Percentiles rank a stretch among this genome's conserved stretches.
Conservation (phyloP, 1,140 invertebrate genomes). For the Bradynema listronoti region DNA sequence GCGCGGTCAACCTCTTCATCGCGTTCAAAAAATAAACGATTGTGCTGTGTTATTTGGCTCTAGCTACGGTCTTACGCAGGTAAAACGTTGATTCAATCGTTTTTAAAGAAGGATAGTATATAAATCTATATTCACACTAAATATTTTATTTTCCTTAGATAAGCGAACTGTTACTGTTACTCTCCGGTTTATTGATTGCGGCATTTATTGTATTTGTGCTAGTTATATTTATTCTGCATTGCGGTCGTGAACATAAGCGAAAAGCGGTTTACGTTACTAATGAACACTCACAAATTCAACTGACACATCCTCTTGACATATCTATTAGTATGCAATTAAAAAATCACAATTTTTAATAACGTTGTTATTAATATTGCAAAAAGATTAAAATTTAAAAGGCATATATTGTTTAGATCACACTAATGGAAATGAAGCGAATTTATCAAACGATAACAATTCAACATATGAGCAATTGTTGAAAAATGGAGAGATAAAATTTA, state of each 20-base stretch:
- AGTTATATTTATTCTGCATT: conserved; percentile 40
- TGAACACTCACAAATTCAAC: conserved; percentile 35
- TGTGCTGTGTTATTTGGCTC: conserved; percentile 53
- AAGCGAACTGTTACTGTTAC: conserved; percentile 44
- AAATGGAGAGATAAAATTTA: too few species aligned
- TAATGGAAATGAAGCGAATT: too few species aligned
- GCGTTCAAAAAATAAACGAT: conserved; percentile 50
- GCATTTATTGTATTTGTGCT: conserved; percentile 38
- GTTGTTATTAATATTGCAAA: too few species aligned
- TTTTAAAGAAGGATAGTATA: neutral
- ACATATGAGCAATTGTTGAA: too few species aligned
- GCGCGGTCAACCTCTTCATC: conserved; percentile 35
- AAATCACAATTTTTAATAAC: too few species aligned
- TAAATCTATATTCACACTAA: too few species aligned
- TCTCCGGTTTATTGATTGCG: conserved; percentile 36
- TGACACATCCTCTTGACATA: conserved; percentile 18
- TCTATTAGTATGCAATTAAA: conserved; percentile 1
- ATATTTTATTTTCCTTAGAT: too few species aligned
- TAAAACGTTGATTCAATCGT: conserved; percentile 19
- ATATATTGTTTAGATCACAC: too few species aligned
- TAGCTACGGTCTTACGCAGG: conserved; percentile 52
- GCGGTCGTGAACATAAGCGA: conserved; percentile 34
- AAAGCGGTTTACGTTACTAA: conserved; percentile 46
- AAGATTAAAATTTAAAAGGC: too few species aligned
- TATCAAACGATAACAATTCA: too few species aligned